Percentiles rank a stretch among this genome's conserved stretches.
These are phyloP conservation scores for Drepanosiphum platanoidis DNA, from an alignment of 2,888 invertebrate genomes.

Conservation along the genomic window DNA sequence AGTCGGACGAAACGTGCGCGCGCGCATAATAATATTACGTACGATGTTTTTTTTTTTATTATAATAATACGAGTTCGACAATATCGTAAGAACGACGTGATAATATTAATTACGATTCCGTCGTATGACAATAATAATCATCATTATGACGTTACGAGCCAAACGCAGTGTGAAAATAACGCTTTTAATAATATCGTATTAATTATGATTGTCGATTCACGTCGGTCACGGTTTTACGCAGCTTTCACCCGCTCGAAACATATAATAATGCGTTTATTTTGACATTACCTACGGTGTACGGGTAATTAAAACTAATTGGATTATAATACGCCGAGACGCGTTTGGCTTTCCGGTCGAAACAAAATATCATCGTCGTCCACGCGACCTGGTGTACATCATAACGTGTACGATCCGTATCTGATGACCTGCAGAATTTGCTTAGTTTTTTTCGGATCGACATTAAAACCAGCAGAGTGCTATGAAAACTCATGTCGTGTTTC, in stretches of 20 bases:
- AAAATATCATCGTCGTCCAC: too few species aligned
- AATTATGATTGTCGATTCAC: slow-evolving; percentile 45
- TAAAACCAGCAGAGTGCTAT: too few species aligned
- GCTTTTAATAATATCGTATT: too few species aligned
- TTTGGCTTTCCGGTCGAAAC: too few species aligned
- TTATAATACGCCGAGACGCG: neutral
- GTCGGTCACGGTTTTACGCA: slow-evolving; percentile 24
- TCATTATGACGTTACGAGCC: neutral
- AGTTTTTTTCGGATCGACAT: too few species aligned
- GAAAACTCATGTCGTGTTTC: too few species aligned
- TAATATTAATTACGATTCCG: slow-evolving; percentile 28
- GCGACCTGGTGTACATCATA: too few species aligned
- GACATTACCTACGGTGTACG: neutral
- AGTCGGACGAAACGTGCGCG: neutral
- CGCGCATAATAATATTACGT: neutral
- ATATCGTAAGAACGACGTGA: neutral
- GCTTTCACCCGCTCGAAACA: slow-evolving; percentile 30
- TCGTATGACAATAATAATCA: neutral
- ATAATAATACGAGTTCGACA: too few species aligned
- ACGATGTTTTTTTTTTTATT: too few species aligned
- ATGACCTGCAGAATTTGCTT: too few species aligned
- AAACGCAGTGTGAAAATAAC: slow-evolving; percentile 18
- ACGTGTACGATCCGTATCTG: too few species aligned
- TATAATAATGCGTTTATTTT: slow-evolving; percentile 3
- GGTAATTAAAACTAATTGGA: slow-evolving; percentile 11